Conservation (phyloP, 2,797 vertebrate species). For the Alcedo atthis region DNA sequence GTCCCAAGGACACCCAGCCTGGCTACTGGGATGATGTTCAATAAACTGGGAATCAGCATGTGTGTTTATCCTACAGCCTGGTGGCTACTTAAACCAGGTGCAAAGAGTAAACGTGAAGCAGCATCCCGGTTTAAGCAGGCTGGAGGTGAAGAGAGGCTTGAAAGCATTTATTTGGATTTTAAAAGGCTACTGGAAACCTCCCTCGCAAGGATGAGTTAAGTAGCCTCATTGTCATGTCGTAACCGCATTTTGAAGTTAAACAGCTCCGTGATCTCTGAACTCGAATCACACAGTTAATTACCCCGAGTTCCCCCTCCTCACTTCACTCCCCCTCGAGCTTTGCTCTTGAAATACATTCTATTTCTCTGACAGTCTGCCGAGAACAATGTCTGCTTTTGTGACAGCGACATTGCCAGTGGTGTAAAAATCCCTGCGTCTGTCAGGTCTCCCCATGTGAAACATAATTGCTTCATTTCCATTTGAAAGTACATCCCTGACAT, state of each 20-base stretch:
- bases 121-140: background rate
- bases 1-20: background rate
- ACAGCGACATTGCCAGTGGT: constrained; percentile 71
- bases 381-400: constrained; percentile 76
- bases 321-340: background rate
- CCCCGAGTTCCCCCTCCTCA: constrained; percentile 33
- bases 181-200: background rate
- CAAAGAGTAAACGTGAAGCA: background rate
- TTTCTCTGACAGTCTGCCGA: constrained; percentile 67
- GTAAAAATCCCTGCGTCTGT: constrained; percentile 78
- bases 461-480: constrained; percentile 84
- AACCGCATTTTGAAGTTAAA: constrained; percentile 70
- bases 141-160: background rate
- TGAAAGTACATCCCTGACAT: constrained; percentile 80
- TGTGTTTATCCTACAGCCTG: background rate
- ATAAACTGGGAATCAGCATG: background rate
- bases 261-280: constrained; percentile 72
- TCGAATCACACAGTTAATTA: constrained; percentile 74
- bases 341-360: constrained; percentile 73
- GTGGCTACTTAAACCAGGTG: background rate
- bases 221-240: constrained; percentile 29
- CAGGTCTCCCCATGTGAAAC: constrained; percentile 74
- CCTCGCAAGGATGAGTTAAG: constrained; percentile 60
- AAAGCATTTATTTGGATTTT: constrained; percentile 1
- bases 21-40: background rate